Evolutionary conservation across 2,113 vertebrate genomes (phyloP).

Genomic region (Pterophyllum scalare): DNA sequence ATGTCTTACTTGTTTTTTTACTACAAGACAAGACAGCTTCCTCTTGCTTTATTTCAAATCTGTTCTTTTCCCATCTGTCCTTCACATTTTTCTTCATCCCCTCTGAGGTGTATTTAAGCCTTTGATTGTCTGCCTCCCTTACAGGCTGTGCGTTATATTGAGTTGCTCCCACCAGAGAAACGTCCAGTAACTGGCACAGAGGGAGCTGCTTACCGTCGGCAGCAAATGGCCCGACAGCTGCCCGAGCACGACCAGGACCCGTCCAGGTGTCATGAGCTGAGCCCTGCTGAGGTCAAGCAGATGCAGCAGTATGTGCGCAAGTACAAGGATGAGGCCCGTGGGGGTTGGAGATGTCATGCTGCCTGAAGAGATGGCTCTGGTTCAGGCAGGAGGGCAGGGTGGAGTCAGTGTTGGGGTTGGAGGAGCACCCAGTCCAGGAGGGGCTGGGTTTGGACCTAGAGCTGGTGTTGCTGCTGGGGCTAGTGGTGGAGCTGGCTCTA

Average conservation of each 20-base stretch:
- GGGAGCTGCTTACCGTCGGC: conserved; percentile 95
- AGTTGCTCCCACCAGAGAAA: conserved; percentile 94
- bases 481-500: background rate
- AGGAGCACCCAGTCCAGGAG: background rate
- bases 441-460: background rate
- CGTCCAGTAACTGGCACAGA: conserved; percentile 91
- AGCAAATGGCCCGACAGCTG: conserved; percentile 96
- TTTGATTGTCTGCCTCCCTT: background rate
- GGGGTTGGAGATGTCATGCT: conserved; percentile 92
- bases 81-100: background rate
- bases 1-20: conserved; percentile 22
- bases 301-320: conserved; percentile 98
- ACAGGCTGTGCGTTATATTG: conserved; percentile 93
- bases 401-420: background rate
- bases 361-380: conserved; percentile 84
- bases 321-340: conserved; percentile 93
- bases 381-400: conserved; percentile 36
- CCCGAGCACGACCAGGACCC: conserved; percentile 98
- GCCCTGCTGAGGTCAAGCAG: conserved; percentile 90
- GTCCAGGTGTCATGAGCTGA: conserved; percentile 92
- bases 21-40: background rate
- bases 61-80: background rate
- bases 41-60: background rate
- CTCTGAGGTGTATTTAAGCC: background rate
- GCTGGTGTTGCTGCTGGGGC: background rate